Evolutionary conservation across 1,140 invertebrate genomes (phyloP).

Genomic region (Drosophila sechellia): DNA sequence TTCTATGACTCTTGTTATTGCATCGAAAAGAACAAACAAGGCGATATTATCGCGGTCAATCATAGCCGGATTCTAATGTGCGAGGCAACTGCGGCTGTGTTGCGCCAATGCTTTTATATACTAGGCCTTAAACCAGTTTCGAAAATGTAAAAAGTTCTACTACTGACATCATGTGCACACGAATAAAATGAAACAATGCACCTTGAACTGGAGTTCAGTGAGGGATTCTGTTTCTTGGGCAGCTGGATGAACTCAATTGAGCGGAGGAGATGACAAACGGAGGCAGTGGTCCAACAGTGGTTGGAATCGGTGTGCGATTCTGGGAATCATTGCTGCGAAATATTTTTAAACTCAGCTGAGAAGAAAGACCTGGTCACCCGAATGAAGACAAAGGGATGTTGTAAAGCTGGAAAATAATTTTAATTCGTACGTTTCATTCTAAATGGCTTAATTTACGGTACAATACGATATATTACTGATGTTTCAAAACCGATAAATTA

Average conservation of each 20-base stretch:
- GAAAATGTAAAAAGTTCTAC: slow-evolving; percentile 89
- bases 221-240: too few species aligned
- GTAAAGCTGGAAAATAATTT: slow-evolving; percentile 38
- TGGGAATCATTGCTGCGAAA: neutral
- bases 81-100: slow-evolving; percentile 95
- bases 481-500: slow-evolving; percentile 41
- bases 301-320: too few species aligned
- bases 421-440: slow-evolving; percentile 40
- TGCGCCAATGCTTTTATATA: slow-evolving; percentile 94
- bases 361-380: neutral
- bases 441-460: slow-evolving; percentile 38
- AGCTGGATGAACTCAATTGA: too few species aligned
- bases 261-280: too few species aligned
- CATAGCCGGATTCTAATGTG: slow-evolving; percentile 95
- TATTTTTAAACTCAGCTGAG: neutral
- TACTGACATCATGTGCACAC: slow-evolving; percentile 6
- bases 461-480: slow-evolving; percentile 41
- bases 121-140: slow-evolving; percentile 96
- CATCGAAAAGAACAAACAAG: slow-evolving; percentile 93
- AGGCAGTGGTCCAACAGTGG: too few species aligned
- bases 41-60: slow-evolving; percentile 93
- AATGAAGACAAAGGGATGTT: slow-evolving; percentile 3
- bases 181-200: slow-evolving; percentile 8
- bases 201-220: too few species aligned
- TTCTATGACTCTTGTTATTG: slow-evolving; percentile 99